phyloP scores from a whole-genome alignment of 1,140 invertebrate species.

The Archegozetes longisetosus region DNA sequence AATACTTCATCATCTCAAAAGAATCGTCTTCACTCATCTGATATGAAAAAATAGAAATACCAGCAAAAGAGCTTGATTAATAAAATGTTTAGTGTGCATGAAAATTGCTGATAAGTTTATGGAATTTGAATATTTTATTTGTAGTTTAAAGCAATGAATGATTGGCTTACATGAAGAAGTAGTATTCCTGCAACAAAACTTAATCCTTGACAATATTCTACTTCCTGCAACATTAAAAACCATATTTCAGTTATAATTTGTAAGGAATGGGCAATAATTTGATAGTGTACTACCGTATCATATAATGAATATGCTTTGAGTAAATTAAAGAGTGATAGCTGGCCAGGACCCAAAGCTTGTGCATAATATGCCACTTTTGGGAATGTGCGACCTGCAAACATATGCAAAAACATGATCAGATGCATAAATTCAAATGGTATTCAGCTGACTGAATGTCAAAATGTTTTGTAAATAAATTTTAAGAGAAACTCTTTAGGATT shows the following conservation, averaged over 20 bases:
- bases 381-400: slow-evolving; percentile 65
- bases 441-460: neutral
- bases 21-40: slow-evolving; percentile 79
- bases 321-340: slow-evolving; percentile 80
- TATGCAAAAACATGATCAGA: too few species aligned
- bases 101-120: too few species aligned
- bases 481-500: too few species aligned
- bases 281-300: slow-evolving; percentile 79
- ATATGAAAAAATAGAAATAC: slow-evolving; percentile 28
- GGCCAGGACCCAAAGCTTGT: slow-evolving; percentile 67
- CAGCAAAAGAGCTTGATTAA: too few species aligned
- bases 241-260: neutral
- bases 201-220: slow-evolving; percentile 88
- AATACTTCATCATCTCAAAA: slow-evolving; percentile 64
- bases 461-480: too few species aligned
- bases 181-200: slow-evolving; percentile 87
- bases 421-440: slow-evolving; percentile 1
- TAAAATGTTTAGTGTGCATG: too few species aligned
- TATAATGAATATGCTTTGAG: slow-evolving; percentile 87
- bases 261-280: neutral
- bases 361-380: slow-evolving; percentile 83
- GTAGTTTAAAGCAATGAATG: too few species aligned
- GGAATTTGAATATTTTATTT: too few species aligned
- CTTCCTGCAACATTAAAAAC: slow-evolving; percentile 40
- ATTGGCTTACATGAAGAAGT: slow-evolving; percentile 62